Base-by-base conservation (phyloP, 2,113 vertebrate genomes). In the Daphoenositta chrysoptera region DNA sequence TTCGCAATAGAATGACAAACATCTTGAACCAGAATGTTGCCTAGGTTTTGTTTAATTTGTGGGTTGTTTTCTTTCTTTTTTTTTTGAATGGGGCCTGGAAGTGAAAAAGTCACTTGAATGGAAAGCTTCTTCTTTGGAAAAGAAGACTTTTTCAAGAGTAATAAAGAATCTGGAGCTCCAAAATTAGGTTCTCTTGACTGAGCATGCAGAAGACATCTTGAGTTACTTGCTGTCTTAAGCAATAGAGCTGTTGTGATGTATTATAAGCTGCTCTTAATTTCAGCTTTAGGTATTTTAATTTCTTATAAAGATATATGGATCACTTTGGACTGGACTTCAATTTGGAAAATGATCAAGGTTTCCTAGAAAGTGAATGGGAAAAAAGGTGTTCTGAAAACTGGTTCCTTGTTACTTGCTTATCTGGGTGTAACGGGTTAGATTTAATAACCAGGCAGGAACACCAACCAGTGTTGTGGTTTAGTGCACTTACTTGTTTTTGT, bases 21-120 rank as follows among this genome's bases (percentile, higher is more conserved):
- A 1, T 39, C 35, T 81, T 77, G 21, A 89, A 42, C 7, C 22
- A 76, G 30, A 86, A 22, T 53, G 91, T 86, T 58, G 23, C 23
- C 20, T n/a, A 45, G 11, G 9, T 73, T 80, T 77, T 90, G 6
- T 60, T 92, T 44, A 33, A 68, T 72, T 64, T 77, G 44, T 50
- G 26, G 8, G 23, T 22, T 27, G 4, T 0, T 44, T 35, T 0
- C 7, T 12, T 11, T 58, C 24, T 58, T 53, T 44, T 30, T 44
- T 40, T 24, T 65, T 51, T 82, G 12, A 88, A 54, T 7, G 14
- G 7, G 18, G 2, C 18, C 21, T 64, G 76, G 35, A 88, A 83
- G 13, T 11, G 42, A 73, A 65, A 77, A 61, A 0, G 3, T 48
- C n/a, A 9, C 20, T 79, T 51, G 15, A 90, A 76, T 76, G 35